Evolutionary conservation across 2,113 vertebrate species (phyloP).

Genomic region (Corythoichthys haematopterus): DNA sequence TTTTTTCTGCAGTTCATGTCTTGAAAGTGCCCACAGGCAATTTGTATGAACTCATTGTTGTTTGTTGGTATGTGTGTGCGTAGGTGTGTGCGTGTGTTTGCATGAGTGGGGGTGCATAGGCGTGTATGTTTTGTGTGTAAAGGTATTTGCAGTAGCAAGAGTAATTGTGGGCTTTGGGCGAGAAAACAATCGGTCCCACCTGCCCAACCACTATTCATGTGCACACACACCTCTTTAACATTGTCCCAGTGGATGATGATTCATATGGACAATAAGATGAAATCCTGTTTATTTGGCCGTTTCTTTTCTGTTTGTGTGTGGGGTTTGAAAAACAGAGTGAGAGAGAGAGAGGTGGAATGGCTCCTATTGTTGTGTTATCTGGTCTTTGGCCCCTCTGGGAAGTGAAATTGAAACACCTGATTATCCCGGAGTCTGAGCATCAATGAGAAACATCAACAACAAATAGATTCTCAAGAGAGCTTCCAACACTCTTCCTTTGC

Average conservation of each 20-base stretch:
- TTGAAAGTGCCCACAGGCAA: too few relatives aligned
- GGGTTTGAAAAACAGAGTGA: too few relatives aligned
- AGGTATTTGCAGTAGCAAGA: too few relatives aligned
- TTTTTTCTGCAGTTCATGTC: too few relatives aligned
- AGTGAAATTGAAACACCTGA: constrained; percentile 51
- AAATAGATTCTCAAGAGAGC: constrained; percentile 35
- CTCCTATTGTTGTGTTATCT: constrained; percentile 40
- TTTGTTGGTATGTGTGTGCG: too few relatives aligned
- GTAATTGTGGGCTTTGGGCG: too few relatives aligned
- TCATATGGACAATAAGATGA: constrained; percentile 21
- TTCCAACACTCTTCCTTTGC: constrained; percentile 18
- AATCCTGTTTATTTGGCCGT: constrained; percentile 20
- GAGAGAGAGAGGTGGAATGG: background rate
- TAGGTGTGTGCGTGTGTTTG: too few relatives aligned
- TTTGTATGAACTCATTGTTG: too few relatives aligned
- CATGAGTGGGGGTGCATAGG: too few relatives aligned
- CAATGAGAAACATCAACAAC: constrained; percentile 26
- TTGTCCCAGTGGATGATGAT: constrained; percentile 11
- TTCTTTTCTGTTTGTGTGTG: constrained; percentile 5
- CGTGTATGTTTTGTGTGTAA: too few relatives aligned
- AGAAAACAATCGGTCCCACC: too few relatives aligned
- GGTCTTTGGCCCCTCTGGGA: constrained; percentile 33
- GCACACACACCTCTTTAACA: constrained; percentile 4
- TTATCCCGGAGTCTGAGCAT: constrained; percentile 36
- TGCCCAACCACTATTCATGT: too few relatives aligned